Conservation (phyloP, 2,888 invertebrate species). For the Meandrusa payeni region DNA sequence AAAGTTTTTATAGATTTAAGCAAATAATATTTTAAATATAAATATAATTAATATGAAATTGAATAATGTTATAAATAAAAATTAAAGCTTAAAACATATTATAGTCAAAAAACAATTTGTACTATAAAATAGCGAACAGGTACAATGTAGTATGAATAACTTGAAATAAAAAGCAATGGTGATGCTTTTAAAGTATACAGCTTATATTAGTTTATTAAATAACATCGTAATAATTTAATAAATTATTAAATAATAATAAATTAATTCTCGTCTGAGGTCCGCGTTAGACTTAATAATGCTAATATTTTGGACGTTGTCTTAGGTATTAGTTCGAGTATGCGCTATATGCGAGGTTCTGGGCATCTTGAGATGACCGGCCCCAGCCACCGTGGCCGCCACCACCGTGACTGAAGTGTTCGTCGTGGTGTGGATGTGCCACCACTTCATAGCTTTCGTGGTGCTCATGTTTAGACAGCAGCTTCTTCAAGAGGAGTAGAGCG, state of each 20-base stretch:
- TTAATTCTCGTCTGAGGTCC: slow-evolving; percentile 65
- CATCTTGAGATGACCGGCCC: slow-evolving; percentile 84
- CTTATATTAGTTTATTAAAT: slow-evolving; percentile 31
- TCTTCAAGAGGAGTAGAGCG: slow-evolving; percentile 83
- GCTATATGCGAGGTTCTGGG: slow-evolving; percentile 86
- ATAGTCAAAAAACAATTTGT: slow-evolving; percentile 49
- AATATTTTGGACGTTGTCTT: slow-evolving; percentile 41
- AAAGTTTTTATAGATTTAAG: slow-evolving; percentile 45
- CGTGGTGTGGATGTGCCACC: slow-evolving; percentile 85
- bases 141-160: slow-evolving; percentile 47
- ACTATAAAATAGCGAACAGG: slow-evolving; percentile 54
- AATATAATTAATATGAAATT: slow-evolving; percentile 27
- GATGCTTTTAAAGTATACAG: slow-evolving; percentile 24
- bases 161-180: slow-evolving; percentile 20
- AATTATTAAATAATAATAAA: slow-evolving; percentile 72
- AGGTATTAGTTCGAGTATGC: slow-evolving; percentile 79
- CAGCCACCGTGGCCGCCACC: slow-evolving; percentile 81
- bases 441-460: slow-evolving; percentile 88
- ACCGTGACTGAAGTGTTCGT: slow-evolving; percentile 79
- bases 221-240: slow-evolving; percentile 53
- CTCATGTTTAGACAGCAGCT: slow-evolving; percentile 85
- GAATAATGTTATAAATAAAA: slow-evolving; percentile 38
- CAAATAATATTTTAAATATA: slow-evolving; percentile 30
- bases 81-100: slow-evolving; percentile 58
- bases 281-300: slow-evolving; percentile 50